Evolutionary conservation across 2,797 vertebrate species (phyloP), one percentile per base, ranked within the genome.

Genomic region (Anolis apletophallus): DNA sequence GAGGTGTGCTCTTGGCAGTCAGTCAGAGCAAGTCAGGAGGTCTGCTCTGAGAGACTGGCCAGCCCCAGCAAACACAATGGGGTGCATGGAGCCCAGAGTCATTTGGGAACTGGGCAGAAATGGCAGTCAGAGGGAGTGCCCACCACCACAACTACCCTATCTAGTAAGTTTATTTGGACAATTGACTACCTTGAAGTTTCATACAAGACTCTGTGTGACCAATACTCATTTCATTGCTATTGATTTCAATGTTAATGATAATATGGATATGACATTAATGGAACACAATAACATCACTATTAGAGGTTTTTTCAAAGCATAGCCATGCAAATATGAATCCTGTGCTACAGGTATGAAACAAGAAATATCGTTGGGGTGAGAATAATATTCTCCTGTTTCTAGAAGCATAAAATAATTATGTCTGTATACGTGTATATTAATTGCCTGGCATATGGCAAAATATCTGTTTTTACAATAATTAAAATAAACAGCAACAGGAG

Each of bases 371-470:
- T 7, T 85, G 50, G 26, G 80, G 71, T 7, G 0, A 32, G 26
- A 23, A 12, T 3, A 78, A 21, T 81, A 55, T 32, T 12, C 36
- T 88, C 52, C 67, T 71, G 34, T 78, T 73, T 54, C 1, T 84
- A 80, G 87, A 79, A 29, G 3, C 0, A 13, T 52, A 11, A 46
- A 67, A 46, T 1, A 61, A 0, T 61, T 81, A 16, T 57, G n/a
- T 72, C 67, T 46, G 79, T 86, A 12, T 64, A 82, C 85, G 57
- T 86, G 10, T 64, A 82, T 86, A 61, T 85, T 80, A 21, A 85
- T 55, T 57, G 69, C 50, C 50, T 14, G 52, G 69, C 78, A 82
- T 50, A 67, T 12, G 6, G 8, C 83, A 54, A 78, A 88, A 59
- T 77, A 68, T 36, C 50, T 21, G 4, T 7, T 36, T 50, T 40